phyloP scores from a whole-genome alignment of 2,888 invertebrate genomes.

The Epicampocera succincta region DNA sequence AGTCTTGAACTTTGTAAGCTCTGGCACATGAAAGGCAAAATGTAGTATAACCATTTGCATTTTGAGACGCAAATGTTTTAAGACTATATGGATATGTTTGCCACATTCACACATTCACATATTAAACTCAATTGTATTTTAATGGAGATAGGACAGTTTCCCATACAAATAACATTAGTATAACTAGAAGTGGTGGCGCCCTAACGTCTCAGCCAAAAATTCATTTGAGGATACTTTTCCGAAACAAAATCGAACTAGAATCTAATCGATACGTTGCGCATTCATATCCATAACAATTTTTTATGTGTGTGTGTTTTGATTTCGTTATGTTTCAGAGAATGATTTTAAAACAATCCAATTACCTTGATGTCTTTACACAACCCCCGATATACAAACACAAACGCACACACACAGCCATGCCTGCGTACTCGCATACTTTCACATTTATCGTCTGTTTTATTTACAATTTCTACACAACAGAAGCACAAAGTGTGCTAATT shows the following conservation, averaged over 20 bases:
- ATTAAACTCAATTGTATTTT: slow-evolving; percentile 26
- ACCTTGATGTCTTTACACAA: slow-evolving; percentile 55
- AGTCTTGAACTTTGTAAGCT: no score
- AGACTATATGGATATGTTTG: no score
- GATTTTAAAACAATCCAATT: slow-evolving; percentile 59
- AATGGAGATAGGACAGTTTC: slow-evolving; percentile 22
- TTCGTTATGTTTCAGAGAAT: slow-evolving; percentile 48
- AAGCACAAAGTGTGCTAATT: slow-evolving; percentile 51
- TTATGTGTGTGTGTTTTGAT: slow-evolving; percentile 36
- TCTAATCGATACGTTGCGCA: slow-evolving; percentile 64
- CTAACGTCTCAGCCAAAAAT: neutral
- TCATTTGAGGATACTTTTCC: neutral
- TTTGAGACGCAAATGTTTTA: no score
- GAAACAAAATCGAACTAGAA: slow-evolving; percentile 10
- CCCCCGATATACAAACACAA: neutral
- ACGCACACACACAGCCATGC: neutral
- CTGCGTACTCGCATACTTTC: neutral
- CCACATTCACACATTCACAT: neutral
- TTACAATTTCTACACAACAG: slow-evolving; percentile 35
- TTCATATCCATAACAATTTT: slow-evolving; percentile 9
- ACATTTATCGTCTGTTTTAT: slow-evolving; percentile 14
- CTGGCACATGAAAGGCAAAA: no score
- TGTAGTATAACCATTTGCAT: no score
- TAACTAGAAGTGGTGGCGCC: slow-evolving; percentile 1
- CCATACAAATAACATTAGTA: neutral